Base-by-base conservation (phyloP, 2,113 vertebrate genomes). In the Probosciger aterrimus region DNA sequence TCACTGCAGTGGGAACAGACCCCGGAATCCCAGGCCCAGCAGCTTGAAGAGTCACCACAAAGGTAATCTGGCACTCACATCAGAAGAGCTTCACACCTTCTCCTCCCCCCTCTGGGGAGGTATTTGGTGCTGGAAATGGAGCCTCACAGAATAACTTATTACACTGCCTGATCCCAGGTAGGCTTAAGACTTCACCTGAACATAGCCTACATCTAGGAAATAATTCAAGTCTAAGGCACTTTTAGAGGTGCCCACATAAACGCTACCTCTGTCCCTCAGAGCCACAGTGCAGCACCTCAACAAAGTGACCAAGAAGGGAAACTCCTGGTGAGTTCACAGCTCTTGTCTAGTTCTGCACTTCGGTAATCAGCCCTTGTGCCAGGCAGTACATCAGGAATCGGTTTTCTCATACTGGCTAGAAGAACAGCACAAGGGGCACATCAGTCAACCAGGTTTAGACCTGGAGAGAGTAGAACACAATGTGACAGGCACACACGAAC, bases 281-380 rank as follows among this genome's bases (percentile, higher is more conserved):
- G 53, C 53, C 30, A 55, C 53, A 33, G 30, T 55, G 30, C 18
- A 55, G 53, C 7, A 31, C 52, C 18, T 31, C 52, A 75, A 22
- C 11, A n/a, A 31, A 57, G 2, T 0, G 3, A 55, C 4, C 4
- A 0, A 73, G 46, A 19, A 47, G 10, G 15, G 7, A 81, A 81
- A 44, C 4, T 24, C 27, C 41, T 7, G 12, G 15, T 1, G 14
- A 59, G 31, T 7, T 63, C 69, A 28, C 30, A 50, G 68, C 14
- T 25, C 43, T 31, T 2, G 10, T 6, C 31, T 22, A 44, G 37
- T 6, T 31, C 33, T 14, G 1, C 18, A 5, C 30, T 37, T 20
- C 0, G 4, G 18, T 4, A 9, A 33, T 4, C 7, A 0, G 18
- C 30, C 59, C 47, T 27, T 5, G 9, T 2, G 28, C 3, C 82